Evolutionary conservation across 2,888 invertebrate species (phyloP), one percentile per base, ranked within the genome.

Genomic region (Caenorhabditis panamensis): DNA sequence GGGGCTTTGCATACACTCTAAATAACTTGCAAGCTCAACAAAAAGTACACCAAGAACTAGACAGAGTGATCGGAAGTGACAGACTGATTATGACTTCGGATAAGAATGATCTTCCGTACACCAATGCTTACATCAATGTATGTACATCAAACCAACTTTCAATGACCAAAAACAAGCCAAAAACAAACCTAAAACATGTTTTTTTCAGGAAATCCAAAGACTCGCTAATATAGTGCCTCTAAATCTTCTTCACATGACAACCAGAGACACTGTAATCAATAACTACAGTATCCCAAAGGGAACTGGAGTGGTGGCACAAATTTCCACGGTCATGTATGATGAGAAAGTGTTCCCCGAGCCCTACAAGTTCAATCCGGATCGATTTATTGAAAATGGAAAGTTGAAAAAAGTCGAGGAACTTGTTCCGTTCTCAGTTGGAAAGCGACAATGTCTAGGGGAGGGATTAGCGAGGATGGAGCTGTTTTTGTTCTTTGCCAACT

Each of bases 301-400:
- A 2, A 83, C 82, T 11, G 79, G 75, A 22, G 77, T 80, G 0
- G 59, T 83, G n/a, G 79, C 82, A 1, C 82, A 83, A 20, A 77
- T 83, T 11, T 64, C 64, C 31, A 69, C 73, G 1, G 77, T 83
- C 4, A 72, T 83, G 73, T 69, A 64, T 37, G 82, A 83, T 54
- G 82, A 83, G n/a, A 61, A 63, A 20, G 77, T 68, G 18, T 89
- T 88, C 63, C 77, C 84, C 0, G 84, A 89, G 2, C 88, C 88
- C 2, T 41, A 69, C 3, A 51, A 47, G 13, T 88, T 89, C 68
- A 82, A 85, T 22, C 89, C 89, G 8, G 83, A 84, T 5, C 66
- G 89, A 41, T 89, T 89, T 66, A 31, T 89, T 54, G 82, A 75
- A 47, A 77, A 84, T 59, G 89, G 88, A 11, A 83, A 84, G 62